Base-by-base conservation (phyloP, 1,140 invertebrate species). In the Drosophila tsacasi region DNA sequence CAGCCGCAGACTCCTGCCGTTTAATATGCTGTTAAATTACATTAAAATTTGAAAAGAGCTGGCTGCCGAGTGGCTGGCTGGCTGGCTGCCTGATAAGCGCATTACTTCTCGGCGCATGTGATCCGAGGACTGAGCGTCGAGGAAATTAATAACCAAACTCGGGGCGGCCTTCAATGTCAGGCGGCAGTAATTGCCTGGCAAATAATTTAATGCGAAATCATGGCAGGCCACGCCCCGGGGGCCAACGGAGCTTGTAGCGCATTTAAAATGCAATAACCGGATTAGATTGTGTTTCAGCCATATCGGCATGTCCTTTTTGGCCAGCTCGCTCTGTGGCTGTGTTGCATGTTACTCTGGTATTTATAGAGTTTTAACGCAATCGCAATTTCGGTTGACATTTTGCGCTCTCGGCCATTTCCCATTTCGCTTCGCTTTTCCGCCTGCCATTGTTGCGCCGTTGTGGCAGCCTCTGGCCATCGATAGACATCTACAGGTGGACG, bases 301-400 rank as follows among this genome's bases (percentile, higher is more conserved):
- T 78, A 90, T 84, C 85, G 77, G 84, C 71, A 77, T 90, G 85
- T 79, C 74, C 85, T 72, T 63, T 63, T 73, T 21, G 58, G 57
- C 66, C 54, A 39, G 40, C 27, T 17, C 21, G 15, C 46, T 47
- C 21, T 15, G 64, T 64, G 54, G 32, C 54, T 85, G 84, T 90
- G 84, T 73, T 81, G 79, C 80, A 80, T 87, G 83, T 90, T 91
- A 91, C 86, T 91, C 75, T 91, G 74, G 83, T 91, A 91, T 91
- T 91, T 91, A 91, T 91, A 91, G 87, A 91, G 87, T 91, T 91
- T 91, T 91, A 91, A 91, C 87, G 82, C 87, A 91, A 91, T 91
- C 87, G 80, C 87, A 87, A 87, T 87, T 91, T 82, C 83, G 85
- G 83, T 73, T 87, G 87, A 91, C 87, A 91, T 87, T 91, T 81